phyloP scores from a whole-genome alignment of 1,140 invertebrate genomes.

The Sarcophaga peregrina region DNA sequence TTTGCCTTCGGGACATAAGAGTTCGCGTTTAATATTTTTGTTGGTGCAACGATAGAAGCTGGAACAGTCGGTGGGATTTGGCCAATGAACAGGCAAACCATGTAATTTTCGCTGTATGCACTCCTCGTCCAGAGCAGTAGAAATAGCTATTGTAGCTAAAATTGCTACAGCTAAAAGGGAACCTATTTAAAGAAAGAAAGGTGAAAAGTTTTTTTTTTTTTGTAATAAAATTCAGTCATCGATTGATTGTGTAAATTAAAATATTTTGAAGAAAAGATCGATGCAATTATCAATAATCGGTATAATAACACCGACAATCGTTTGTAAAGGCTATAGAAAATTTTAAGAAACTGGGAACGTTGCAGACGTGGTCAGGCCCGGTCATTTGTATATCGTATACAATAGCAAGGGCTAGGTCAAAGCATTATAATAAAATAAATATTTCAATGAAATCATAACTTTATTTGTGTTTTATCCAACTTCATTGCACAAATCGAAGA shows the following conservation, averaged over 20 bases:
- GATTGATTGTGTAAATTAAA: neutral
- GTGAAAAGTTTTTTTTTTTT: neutral
- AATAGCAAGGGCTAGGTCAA: too few species aligned
- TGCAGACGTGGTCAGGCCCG: too few species aligned
- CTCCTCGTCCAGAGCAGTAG: slow-evolving; percentile 58
- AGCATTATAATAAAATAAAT: too few species aligned
- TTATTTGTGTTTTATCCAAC: too few species aligned
- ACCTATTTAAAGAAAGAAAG: slow-evolving; percentile 49
- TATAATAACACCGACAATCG: too few species aligned
- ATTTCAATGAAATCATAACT: too few species aligned
- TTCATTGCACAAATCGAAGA: too few species aligned
- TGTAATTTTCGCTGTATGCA: slow-evolving; percentile 58
- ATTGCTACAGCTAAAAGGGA: slow-evolving; percentile 56
- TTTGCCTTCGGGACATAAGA: slow-evolving; percentile 55
- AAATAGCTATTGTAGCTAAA: slow-evolving; percentile 52
- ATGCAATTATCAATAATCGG: too few species aligned
- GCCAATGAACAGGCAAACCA: slow-evolving; percentile 55
- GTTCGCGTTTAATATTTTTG: slow-evolving; percentile 51
- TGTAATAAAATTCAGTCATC: neutral
- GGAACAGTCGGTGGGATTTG: slow-evolving; percentile 55
- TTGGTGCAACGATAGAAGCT: slow-evolving; percentile 57
- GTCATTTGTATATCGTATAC: too few species aligned
- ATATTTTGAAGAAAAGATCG: too few species aligned
- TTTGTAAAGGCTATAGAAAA: too few species aligned
- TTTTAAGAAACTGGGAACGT: too few species aligned